Evolutionary conservation across 2,888 invertebrate genomes (phyloP).

Genomic region (Plagodis dolabraria): DNA sequence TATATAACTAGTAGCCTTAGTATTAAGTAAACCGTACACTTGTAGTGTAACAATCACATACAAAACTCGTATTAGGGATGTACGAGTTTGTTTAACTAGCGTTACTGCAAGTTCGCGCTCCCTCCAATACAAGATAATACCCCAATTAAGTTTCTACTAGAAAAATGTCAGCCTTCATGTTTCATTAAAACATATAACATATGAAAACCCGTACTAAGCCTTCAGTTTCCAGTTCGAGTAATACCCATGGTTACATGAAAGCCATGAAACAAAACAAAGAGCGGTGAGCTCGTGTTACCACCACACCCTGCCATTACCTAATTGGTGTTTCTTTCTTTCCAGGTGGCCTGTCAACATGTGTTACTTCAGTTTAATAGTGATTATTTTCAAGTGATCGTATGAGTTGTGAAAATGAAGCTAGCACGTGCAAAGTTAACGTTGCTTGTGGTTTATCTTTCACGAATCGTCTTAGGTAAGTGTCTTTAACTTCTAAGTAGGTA

Average conservation of each 20-base stretch:
- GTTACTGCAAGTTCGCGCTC: no score
- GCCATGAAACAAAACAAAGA: conserved; percentile 7
- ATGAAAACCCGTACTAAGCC: no score
- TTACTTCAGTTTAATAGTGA: conserved; percentile 71
- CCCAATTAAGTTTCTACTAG: no score
- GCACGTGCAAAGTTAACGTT: conserved; percentile 51
- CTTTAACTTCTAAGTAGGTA: background rate
- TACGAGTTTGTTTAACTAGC: no score
- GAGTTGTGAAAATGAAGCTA: conserved; percentile 56
- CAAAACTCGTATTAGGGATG: no score
- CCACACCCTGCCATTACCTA: conserved; percentile 20
- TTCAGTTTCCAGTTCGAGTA: background rate
- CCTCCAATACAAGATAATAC: no score
- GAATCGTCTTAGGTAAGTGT: conserved; percentile 62
- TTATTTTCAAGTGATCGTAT: conserved; percentile 61
- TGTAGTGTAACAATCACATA: no score
- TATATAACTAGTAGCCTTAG: no score
- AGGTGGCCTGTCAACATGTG: conserved; percentile 59
- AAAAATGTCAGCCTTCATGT: no score
- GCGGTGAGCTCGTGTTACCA: conserved; percentile 10
- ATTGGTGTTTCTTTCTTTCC: conserved; percentile 49
- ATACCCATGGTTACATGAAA: background rate
- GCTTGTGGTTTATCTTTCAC: conserved; percentile 50
- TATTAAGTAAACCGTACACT: no score
- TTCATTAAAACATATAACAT: no score